phyloP scores from a whole-genome alignment of 2,888 invertebrate genomes.

The Macrosiphum euphorbiae region DNA sequence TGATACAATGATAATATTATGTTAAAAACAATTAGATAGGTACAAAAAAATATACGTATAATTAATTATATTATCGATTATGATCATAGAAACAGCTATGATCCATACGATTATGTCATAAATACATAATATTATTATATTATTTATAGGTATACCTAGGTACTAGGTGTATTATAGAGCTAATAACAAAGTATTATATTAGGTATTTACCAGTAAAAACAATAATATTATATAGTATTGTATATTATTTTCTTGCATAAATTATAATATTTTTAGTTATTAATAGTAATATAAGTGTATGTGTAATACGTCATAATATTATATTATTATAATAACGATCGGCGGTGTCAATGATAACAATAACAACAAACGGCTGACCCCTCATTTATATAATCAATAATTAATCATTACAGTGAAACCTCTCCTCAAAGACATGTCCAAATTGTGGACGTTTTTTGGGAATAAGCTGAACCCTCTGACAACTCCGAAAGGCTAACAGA shows the following conservation, averaged over 20 bases:
- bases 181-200: background rate
- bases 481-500: background rate
- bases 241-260: background rate
- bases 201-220: background rate
- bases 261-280: background rate
- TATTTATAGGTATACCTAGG: constrained; percentile 10
- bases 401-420: background rate
- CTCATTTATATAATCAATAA: background rate
- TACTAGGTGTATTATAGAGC: background rate
- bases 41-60: background rate
- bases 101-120: background rate
- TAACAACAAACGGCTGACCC: background rate
- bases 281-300: background rate
- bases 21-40: constrained; percentile 17
- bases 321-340: background rate
- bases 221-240: background rate
- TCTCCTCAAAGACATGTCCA: background rate
- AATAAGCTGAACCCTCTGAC: background rate
- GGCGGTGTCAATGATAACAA: background rate
- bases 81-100: background rate
- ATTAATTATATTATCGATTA: constrained; percentile 4
- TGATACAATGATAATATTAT: background rate
- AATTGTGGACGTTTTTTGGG: background rate
- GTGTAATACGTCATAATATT: background rate
- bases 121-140: constrained; percentile 1